These are phyloP conservation scores for Psilanteris sp. DNA, from an alignment of 1,140 invertebrate genomes.

Conservation along the genomic window DNA sequence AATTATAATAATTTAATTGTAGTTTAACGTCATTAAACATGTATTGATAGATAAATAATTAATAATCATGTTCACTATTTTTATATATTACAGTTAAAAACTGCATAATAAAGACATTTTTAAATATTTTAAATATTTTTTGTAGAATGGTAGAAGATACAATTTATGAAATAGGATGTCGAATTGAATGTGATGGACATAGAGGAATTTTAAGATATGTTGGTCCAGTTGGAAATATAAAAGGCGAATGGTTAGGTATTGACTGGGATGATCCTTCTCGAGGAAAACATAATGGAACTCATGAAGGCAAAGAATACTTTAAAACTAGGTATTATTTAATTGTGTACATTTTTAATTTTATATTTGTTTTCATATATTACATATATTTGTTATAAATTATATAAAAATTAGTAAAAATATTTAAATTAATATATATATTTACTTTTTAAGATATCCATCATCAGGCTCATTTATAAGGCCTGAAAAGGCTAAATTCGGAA, in stretches of 20 bases:
- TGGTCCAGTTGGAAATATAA: constrained; percentile 81
- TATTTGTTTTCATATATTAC: no score
- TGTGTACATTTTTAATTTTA: neutral
- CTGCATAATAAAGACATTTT: no score
- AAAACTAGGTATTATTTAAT: constrained; percentile 82
- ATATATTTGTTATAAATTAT: no score
- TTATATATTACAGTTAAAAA: no score
- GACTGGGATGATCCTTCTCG: constrained; percentile 94
- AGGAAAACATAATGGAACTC: constrained; percentile 94
- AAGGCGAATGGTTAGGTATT: constrained; percentile 90
- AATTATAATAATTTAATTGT: no score
- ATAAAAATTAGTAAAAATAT: neutral
- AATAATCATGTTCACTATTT: no score
- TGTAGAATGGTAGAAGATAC: constrained; percentile 76
- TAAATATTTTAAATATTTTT: no score
- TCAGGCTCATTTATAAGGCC: constrained; percentile 93
- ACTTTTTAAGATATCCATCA: constrained; percentile 79
- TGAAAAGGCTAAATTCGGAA: constrained; percentile 87
- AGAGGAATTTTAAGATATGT: constrained; percentile 82
- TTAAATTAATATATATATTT: neutral
- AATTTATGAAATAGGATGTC: constrained; percentile 78
- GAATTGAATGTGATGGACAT: constrained; percentile 81
- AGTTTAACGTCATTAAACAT: no score
- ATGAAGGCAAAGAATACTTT: constrained; percentile 91
- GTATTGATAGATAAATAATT: no score